Percentiles rank a stretch among this genome's conserved stretches.
Conservation (phyloP, 2,888 invertebrate genomes). For the Cecidostiba fungosa region DNA sequence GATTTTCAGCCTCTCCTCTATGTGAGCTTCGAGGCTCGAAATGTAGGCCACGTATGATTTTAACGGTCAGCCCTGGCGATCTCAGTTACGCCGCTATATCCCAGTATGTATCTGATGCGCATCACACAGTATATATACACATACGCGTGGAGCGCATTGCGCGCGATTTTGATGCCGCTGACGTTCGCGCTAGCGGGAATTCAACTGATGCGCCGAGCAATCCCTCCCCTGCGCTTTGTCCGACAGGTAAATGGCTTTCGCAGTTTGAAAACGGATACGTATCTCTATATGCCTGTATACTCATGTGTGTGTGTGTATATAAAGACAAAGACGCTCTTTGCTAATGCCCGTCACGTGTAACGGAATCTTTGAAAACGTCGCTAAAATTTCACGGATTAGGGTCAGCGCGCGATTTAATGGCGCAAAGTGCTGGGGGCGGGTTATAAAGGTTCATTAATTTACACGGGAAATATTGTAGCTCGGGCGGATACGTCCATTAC, state of each 20-base stretch:
- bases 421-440: not conserved
- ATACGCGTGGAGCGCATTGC: not conserved
- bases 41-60: slow-evolving; percentile 4
- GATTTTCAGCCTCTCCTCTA: too few species aligned
- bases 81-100: not conserved
- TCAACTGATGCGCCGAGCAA: not conserved
- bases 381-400: not conserved
- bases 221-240: not conserved
- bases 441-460: slow-evolving; percentile 49
- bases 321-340: too few species aligned
- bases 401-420: not conserved
- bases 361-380: too few species aligned
- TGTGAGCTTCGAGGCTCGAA: not conserved
- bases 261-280: not conserved
- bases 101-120: not conserved
- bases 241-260: slow-evolving; percentile 16
- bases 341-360: too few species aligned
- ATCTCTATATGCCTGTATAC: not conserved
- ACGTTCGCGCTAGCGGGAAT: slow-evolving; percentile 14
- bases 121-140: not conserved
- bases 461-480: slow-evolving; percentile 13
- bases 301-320: too few species aligned
- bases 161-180: not conserved
- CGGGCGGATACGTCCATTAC: not conserved
- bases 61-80: not conserved